Conservation (phyloP, 2,797 vertebrate species). For the Paguma larvata region DNA sequence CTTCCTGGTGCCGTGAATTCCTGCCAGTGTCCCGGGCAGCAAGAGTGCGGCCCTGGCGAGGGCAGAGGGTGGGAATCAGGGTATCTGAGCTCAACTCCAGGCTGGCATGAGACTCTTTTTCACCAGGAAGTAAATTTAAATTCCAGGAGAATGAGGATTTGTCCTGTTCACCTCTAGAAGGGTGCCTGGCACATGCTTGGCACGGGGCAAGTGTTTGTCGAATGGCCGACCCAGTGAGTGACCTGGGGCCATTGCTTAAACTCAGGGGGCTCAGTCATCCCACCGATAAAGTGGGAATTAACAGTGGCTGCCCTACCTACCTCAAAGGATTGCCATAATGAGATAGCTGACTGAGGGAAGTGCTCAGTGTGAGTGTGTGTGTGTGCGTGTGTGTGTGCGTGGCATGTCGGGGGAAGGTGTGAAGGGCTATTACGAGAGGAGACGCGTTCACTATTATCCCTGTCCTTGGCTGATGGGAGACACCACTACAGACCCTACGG, state of each 20-base stretch:
- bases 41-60: not conserved
- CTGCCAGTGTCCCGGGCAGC: not conserved
- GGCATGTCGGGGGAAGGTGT: no score
- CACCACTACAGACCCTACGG: not conserved
- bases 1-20: not conserved
- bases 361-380: no score
- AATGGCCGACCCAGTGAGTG: not conserved
- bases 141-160: not conserved
- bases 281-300: not conserved
- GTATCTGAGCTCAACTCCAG: not conserved
- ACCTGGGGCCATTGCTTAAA: not conserved
- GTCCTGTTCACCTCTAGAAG: not conserved
- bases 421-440: not conserved
- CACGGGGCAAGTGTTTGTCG: not conserved
- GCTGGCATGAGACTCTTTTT: not conserved
- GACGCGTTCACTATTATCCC: not conserved
- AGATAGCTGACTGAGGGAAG: not conserved
- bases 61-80: not conserved
- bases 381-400: no score
- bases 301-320: not conserved
- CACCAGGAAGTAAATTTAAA: not conserved
- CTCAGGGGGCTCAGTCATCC: not conserved
- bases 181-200: accelerated
- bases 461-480: not conserved
- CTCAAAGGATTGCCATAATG: not conserved